A percentile compares a stretch with the other conserved stretches of the same genome.
These are phyloP conservation scores for Phoenicopterus ruber DNA, from an alignment of 2,113 vertebrate genomes.

Conservation along the genomic window DNA sequence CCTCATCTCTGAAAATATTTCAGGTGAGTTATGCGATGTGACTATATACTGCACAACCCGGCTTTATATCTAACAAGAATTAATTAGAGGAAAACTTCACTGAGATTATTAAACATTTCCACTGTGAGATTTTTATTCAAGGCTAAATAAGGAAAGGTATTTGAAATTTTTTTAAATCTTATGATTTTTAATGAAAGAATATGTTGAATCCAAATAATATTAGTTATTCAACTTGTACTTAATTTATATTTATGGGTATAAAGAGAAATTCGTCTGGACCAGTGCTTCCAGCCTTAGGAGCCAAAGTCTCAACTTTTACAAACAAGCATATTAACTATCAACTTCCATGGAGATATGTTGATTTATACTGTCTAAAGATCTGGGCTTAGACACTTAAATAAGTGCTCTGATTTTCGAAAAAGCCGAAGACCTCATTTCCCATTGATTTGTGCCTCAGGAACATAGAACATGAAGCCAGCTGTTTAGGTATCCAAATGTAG, in stretches of 20 bases:
- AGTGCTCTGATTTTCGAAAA: background rate
- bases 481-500: background rate
- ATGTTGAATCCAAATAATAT: background rate
- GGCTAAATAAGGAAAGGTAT: background rate
- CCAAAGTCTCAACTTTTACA: background rate
- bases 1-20: slow-evolving; percentile 6
- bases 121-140: background rate
- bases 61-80: background rate
- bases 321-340: background rate
- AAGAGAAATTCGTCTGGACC: background rate
- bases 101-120: background rate
- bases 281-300: background rate
- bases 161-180: background rate
- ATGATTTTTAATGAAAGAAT: background rate
- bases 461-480: background rate
- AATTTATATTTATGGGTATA: background rate
- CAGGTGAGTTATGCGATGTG: background rate
- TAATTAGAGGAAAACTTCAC: background rate
- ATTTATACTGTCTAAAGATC: background rate
- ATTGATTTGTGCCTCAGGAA: background rate
- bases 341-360: background rate
- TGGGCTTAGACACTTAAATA: background rate
- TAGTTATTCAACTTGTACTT: background rate
- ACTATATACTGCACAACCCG: background rate
- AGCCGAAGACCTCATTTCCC: background rate